Percentiles rank a stretch among this genome's conserved stretches.
Conservation (phyloP, 2,888 invertebrate species). For the Zaprionus obscuricornis region DNA sequence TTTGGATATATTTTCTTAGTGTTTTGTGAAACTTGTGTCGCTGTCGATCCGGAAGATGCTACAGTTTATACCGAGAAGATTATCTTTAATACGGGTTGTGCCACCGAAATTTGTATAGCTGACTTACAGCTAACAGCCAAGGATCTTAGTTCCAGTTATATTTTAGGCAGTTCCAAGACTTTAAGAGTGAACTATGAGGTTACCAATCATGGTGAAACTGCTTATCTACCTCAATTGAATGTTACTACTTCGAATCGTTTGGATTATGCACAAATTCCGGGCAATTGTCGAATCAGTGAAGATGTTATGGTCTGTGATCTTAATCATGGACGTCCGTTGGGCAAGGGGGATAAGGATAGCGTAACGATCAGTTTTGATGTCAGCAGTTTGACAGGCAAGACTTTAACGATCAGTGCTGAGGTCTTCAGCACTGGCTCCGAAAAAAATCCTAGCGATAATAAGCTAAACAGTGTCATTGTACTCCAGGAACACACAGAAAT, state of each 20-base stretch:
- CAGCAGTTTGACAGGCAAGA: conserved; percentile 74
- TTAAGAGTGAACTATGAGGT: conserved; percentile 81
- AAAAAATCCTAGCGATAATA: conserved; percentile 74
- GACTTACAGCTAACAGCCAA: conserved; percentile 79
- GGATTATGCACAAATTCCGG: conserved; percentile 81
- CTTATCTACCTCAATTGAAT: conserved; percentile 84
- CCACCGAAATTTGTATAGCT: conserved; percentile 81
- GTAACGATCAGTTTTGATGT: conserved; percentile 81
- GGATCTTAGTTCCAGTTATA: conserved; percentile 78
- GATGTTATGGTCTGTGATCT: conserved; percentile 79
- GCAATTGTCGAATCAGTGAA: conserved; percentile 74
- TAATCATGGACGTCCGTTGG: conserved; percentile 79
- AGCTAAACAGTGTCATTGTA: conserved; percentile 67
- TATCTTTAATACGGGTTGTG: conserved; percentile 83
- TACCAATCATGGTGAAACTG: conserved; percentile 84
- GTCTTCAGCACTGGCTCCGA: conserved; percentile 83
- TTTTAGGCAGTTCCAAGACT: conserved; percentile 80
- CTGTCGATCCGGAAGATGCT: conserved; percentile 82
- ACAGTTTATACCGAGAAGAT: conserved; percentile 79
- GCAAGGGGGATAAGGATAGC: conserved; percentile 68
- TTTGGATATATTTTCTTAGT: too few relatives aligned
- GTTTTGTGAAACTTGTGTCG: conserved; percentile 82
- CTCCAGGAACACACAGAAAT: conserved; percentile 82
- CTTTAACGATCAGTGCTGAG: conserved; percentile 77
- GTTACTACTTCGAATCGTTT: conserved; percentile 83